phyloP scores from a whole-genome alignment of 2,888 invertebrate species.

The Rhorus exstirpatorius region DNA sequence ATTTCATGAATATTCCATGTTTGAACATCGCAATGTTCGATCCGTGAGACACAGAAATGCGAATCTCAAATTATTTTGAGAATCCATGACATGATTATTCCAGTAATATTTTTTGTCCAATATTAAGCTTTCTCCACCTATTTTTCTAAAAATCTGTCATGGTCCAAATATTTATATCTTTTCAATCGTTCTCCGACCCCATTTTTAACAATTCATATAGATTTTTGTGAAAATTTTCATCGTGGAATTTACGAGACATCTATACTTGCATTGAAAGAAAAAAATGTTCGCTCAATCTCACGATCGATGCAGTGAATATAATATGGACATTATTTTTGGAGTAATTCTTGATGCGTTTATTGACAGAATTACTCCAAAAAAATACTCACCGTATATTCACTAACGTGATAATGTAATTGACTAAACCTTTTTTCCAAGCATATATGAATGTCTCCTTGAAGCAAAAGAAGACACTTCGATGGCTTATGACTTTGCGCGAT shows the following conservation, averaged over 20 bases:
- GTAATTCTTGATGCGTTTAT: too few relatives aligned
- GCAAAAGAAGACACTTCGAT: slow-evolving; percentile 24
- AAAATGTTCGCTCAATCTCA: too few relatives aligned
- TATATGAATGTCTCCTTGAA: not conserved
- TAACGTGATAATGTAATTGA: not conserved
- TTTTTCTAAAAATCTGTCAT: too few relatives aligned
- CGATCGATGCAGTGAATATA: too few relatives aligned
- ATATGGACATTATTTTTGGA: too few relatives aligned
- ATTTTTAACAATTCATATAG: not conserved
- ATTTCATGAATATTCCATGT: not conserved
- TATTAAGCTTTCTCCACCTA: too few relatives aligned
- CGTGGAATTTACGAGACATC: not conserved
- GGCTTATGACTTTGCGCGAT: slow-evolving; percentile 49
- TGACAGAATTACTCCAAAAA: not conserved
- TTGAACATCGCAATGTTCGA: not conserved
- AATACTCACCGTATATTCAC: not conserved
- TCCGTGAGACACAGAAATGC: not conserved
- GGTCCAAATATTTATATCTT: too few relatives aligned
- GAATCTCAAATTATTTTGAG: not conserved
- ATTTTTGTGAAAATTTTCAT: not conserved
- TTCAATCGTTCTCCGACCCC: too few relatives aligned
- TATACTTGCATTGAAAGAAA: not conserved
- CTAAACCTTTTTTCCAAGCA: not conserved
- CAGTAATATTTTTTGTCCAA: not conserved
- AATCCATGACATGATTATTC: not conserved